Conservation (phyloP, 2,797 vertebrate genomes). For the Coilia nasus region DNA sequence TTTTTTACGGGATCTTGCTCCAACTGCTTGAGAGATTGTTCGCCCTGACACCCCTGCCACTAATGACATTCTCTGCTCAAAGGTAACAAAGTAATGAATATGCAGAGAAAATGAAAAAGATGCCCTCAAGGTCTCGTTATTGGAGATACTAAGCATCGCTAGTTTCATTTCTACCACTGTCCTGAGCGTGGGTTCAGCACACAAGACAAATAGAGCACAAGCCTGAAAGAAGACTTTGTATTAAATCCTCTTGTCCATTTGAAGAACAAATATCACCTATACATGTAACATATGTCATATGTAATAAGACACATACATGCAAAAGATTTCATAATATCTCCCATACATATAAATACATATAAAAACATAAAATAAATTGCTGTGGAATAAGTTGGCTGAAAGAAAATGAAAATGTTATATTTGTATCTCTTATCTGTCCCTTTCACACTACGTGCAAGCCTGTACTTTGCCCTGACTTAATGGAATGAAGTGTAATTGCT, state of each 20-base stretch:
- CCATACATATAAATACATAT: not conserved
- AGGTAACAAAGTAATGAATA: conserved; percentile 32
- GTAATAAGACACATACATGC: too few relatives aligned
- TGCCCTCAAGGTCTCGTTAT: conserved; percentile 24
- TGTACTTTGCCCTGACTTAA: not conserved
- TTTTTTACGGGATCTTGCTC: not conserved
- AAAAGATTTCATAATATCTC: too few relatives aligned
- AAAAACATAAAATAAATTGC: not conserved
- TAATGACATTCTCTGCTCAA: conserved; percentile 20
- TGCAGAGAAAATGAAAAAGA: conserved; percentile 17
- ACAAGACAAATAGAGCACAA: not conserved
- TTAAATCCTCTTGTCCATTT: not conserved
- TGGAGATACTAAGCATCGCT: conserved; percentile 17
- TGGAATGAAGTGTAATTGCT: not conserved
- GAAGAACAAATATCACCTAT: not conserved
- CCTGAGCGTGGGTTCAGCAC: conserved; percentile 6
- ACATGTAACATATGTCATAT: not conserved
- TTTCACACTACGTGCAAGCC: not conserved
- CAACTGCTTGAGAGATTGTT: not conserved
- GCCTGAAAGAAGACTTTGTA: not conserved
- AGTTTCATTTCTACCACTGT: conserved; percentile 30
- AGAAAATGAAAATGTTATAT: not conserved
- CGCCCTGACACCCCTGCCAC: not conserved
- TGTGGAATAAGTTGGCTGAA: not conserved
- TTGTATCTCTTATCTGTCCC: not conserved